These are phyloP conservation scores for Parnassius mnemosyne DNA, from an alignment of 2,888 invertebrate species.

Conservation along the genomic window DNA sequence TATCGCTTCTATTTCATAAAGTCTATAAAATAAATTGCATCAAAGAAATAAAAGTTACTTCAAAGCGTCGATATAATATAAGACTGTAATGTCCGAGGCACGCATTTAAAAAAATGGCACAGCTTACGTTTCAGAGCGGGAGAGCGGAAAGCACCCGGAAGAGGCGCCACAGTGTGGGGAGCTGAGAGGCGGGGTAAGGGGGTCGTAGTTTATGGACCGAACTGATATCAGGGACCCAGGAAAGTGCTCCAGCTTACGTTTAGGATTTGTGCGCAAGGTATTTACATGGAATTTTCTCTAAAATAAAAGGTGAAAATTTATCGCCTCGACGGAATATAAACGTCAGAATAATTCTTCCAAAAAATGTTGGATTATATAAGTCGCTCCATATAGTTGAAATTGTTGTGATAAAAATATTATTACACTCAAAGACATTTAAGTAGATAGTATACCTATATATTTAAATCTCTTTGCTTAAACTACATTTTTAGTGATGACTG, in stretches of 20 bases:
- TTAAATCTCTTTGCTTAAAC: too few species aligned
- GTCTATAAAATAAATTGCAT: slow-evolving; percentile 51
- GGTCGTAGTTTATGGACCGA: slow-evolving; percentile 73
- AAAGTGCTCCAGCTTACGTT: slow-evolving; percentile 72
- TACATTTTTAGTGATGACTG: too few species aligned
- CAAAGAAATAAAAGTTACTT: slow-evolving; percentile 62
- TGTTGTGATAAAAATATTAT: not conserved
- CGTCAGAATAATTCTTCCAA: slow-evolving; percentile 26
- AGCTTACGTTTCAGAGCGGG: slow-evolving; percentile 64
- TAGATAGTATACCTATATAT: too few species aligned
- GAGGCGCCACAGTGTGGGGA: slow-evolving; percentile 35
- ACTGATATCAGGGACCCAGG: slow-evolving; percentile 73
- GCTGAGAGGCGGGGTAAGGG: slow-evolving; percentile 31
- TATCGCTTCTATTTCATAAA: slow-evolving; percentile 19
- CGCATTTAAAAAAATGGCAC: slow-evolving; percentile 75
- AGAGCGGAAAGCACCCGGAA: slow-evolving; percentile 54
- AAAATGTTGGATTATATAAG: slow-evolving; percentile 18
- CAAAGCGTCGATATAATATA: slow-evolving; percentile 61
- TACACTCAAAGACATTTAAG: too few species aligned
- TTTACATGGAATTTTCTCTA: slow-evolving; percentile 62
- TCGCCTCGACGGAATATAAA: slow-evolving; percentile 25
- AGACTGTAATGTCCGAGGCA: slow-evolving; percentile 60
- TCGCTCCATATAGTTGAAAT: not conserved
- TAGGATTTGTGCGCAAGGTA: slow-evolving; percentile 69
- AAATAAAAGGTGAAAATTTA: slow-evolving; percentile 41